These are phyloP conservation scores for Phyllostomus discolor DNA, from an alignment of 2,113 vertebrate genomes.

Conservation along the genomic window DNA sequence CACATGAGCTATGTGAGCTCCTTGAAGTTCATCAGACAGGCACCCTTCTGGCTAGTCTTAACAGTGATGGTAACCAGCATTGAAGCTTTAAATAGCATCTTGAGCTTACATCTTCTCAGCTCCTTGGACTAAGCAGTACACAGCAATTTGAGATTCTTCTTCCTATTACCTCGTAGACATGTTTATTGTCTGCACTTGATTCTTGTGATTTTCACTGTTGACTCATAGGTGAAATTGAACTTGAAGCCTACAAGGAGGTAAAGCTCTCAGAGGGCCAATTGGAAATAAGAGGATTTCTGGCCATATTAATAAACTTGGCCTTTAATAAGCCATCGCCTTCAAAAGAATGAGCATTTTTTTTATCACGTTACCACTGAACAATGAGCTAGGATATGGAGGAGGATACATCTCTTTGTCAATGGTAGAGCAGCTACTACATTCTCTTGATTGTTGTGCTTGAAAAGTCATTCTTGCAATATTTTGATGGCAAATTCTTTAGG, in stretches of 20 bases:
- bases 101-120: constrained; percentile 14
- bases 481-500: constrained; percentile 54
- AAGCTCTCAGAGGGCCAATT: constrained; percentile 15
- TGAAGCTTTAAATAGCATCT: constrained; percentile 15
- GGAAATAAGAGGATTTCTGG: background rate
- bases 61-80: background rate
- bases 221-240: constrained; percentile 40
- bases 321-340: background rate
- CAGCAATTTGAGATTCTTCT: background rate
- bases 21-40: constrained; percentile 38
- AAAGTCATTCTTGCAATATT: constrained; percentile 44
- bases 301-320: background rate
- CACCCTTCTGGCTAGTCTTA: constrained; percentile 23
- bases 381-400: background rate
- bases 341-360: constrained; percentile 7
- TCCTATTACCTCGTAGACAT: background rate
- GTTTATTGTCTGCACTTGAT: background rate
- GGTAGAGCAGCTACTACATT: constrained; percentile 44
- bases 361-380: background rate
- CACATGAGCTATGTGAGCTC: constrained; percentile 75
- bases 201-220: background rate
- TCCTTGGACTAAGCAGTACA: background rate
- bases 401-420: background rate
- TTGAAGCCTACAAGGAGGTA: background rate
- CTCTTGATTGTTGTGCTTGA: constrained; percentile 67